A percentile compares a stretch with the other conserved stretches of the same genome.
These are phyloP conservation scores for Drosophila cognata DNA, from an alignment of 2,888 invertebrate species.

Conservation along the genomic window DNA sequence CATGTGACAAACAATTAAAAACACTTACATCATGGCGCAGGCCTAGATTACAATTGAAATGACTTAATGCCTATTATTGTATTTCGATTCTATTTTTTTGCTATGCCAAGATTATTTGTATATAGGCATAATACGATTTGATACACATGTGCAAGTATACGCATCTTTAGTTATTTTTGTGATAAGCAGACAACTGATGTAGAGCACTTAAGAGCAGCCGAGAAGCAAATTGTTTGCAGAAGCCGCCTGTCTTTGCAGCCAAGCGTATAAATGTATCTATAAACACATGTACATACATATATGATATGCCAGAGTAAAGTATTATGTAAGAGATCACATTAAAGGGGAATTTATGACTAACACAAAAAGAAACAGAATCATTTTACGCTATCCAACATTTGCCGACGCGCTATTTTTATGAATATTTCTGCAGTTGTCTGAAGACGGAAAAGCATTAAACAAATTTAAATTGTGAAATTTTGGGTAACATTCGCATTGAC, in stretches of 20 bases:
- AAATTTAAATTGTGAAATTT: background rate
- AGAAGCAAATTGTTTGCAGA: conserved; percentile 27
- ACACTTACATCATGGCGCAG: conserved; percentile 22
- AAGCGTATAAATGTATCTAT: conserved; percentile 8
- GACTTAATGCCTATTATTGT: conserved; percentile 45
- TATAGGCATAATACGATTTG: conserved; percentile 6
- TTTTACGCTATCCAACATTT: conserved; percentile 13
- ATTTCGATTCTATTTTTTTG: background rate
- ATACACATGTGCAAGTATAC: conserved; percentile 9
- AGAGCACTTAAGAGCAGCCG: conserved; percentile 32
- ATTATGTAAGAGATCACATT: conserved; percentile 59
- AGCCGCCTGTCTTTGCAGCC: conserved; percentile 13
- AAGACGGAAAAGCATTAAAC: background rate
- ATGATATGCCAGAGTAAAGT: background rate
- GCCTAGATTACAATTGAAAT: conserved; percentile 48
- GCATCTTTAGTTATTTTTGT: conserved; percentile 52
- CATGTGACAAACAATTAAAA: background rate
- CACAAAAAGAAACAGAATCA: conserved; percentile 45
- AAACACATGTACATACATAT: background rate
- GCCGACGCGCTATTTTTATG: conserved; percentile 41
- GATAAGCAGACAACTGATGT: conserved; percentile 47
- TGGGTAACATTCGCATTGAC: conserved; percentile 4
- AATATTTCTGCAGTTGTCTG: conserved; percentile 26
- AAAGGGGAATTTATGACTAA: conserved; percentile 64
- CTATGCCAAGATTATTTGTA: conserved; percentile 33